A percentile compares a stretch with the other conserved stretches of the same genome.
Conservation (phyloP, 2,797 vertebrate species). For the Tokudaia muenninki region DNA sequence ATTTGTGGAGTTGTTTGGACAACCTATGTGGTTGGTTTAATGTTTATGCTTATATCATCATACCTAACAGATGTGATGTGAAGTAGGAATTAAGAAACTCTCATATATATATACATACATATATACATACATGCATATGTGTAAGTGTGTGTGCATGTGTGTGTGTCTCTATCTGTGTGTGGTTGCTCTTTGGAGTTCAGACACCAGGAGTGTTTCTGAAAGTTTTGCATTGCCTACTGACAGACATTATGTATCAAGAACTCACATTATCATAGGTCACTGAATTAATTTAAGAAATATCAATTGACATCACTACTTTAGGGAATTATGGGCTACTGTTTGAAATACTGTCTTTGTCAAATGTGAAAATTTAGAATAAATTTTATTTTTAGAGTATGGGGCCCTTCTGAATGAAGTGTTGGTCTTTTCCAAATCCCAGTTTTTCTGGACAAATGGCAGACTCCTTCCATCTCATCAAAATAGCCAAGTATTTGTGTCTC, state of each 20-base stretch:
- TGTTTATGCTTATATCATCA: slow-evolving; percentile 26
- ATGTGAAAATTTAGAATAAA: slow-evolving; percentile 88
- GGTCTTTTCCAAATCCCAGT: slow-evolving; percentile 75
- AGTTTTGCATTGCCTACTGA: slow-evolving; percentile 84
- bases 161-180: slow-evolving; percentile 66
- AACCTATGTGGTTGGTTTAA: background rate
- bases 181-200: slow-evolving; percentile 79
- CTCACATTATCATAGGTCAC: slow-evolving; percentile 96
- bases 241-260: slow-evolving; percentile 92
- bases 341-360: slow-evolving; percentile 89
- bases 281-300: slow-evolving; percentile 97
- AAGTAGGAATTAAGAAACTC: slow-evolving; percentile 63
- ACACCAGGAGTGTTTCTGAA: slow-evolving; percentile 82
- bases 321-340: slow-evolving; percentile 87
- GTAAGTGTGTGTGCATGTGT: background rate
- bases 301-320: slow-evolving; percentile 92
- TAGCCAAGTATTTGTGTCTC: background rate
- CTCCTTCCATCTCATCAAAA: slow-evolving; percentile 13
- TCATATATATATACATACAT: background rate
- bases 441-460: slow-evolving; percentile 70
- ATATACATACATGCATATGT: background rate
- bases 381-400: slow-evolving; percentile 78
- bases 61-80: slow-evolving; percentile 66
- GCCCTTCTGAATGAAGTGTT: slow-evolving; percentile 75
- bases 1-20: slow-evolving; percentile 42